Base-by-base conservation (phyloP, 2,888 invertebrate genomes). In the Pammene fasciana region DNA sequence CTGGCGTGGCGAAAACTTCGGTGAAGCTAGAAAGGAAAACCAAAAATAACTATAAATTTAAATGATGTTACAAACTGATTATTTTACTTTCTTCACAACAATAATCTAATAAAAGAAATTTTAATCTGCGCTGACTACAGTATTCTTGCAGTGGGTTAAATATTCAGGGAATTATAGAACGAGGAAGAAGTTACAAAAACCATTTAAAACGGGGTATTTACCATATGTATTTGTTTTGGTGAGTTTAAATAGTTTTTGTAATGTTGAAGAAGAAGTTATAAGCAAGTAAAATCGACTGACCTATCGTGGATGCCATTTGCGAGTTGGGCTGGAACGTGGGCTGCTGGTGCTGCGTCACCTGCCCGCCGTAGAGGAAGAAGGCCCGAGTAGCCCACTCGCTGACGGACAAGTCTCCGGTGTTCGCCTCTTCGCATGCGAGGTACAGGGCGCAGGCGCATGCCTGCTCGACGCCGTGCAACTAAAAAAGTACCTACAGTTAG, bases 291-390 rank as follows among this genome's bases (percentile, higher is more conserved):
- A 26, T 26, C 26, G 1, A 8, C 45, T 45, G 8, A 88, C 90
- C 86, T 65, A 89, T 84, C 68, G 78, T 77, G 6, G 88, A 85
- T 4, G 83, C 78, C 77, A 86, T 78, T 68, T 87, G 88, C 16
- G 88, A 82, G 5, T 80, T 75, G 11, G 84, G 87, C 46, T 86
- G 85, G 73, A 82, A 85, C 57, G 82, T 70, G 0, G 83, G 82
- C 1, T 18, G 82, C 71, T 0, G 85, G 86, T 54, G 54, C 1
- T 54, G 54, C 7, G 86, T 78, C 0, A 95, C 94, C 79, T 98
- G 97, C 0, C 97, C 97, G 34, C 99, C 99, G 82, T 97, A 98
- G 73, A 97, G 89, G 88, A 98, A 97, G 88, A 98, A 98, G 0
- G 98, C 98, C 76, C 97, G 95, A 0, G 97, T 96, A 0, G 99